phyloP scores from a whole-genome alignment of 2,113 vertebrate species.

The Oriolus oriolus region DNA sequence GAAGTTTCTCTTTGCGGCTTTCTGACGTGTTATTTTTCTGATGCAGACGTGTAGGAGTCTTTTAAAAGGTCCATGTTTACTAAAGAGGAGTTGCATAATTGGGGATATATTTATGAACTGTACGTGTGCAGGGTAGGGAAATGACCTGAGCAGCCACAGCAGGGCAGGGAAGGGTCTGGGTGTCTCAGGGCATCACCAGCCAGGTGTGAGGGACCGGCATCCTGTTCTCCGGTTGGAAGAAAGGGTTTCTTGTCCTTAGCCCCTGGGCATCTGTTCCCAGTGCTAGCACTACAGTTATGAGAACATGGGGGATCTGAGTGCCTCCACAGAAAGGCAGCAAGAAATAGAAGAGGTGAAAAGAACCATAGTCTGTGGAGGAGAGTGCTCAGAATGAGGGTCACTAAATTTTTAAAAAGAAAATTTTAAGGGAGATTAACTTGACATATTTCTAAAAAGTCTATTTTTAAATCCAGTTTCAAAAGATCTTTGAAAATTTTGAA shows the following conservation, averaged over 20 bases:
- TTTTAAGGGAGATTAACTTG: not conserved
- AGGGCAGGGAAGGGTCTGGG: not conserved
- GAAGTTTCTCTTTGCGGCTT: slow-evolving; percentile 20
- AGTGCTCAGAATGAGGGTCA: not conserved
- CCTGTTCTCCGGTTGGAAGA: not conserved
- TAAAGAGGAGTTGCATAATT: not conserved
- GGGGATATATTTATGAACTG: not conserved
- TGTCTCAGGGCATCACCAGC: not conserved
- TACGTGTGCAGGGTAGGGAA: not conserved
- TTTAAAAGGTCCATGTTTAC: slow-evolving; percentile 10
- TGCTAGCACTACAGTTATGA: fast-evolving
- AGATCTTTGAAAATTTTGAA: not conserved
- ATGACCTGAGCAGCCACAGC: not conserved
- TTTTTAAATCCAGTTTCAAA: not conserved
- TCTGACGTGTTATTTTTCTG: not conserved
- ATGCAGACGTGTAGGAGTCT: not conserved
- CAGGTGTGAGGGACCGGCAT: fast-evolving
- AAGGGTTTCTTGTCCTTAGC: not conserved
- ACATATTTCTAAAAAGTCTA: not conserved
- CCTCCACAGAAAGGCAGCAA: not conserved
- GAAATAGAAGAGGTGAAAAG: not conserved
- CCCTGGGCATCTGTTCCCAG: not conserved
- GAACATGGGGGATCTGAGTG: not conserved
- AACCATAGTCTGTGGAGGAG: not conserved
- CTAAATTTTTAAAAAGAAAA: not conserved